Conservation (phyloP, 2,797 vertebrate species). For the Bucorvus abyssinicus region DNA sequence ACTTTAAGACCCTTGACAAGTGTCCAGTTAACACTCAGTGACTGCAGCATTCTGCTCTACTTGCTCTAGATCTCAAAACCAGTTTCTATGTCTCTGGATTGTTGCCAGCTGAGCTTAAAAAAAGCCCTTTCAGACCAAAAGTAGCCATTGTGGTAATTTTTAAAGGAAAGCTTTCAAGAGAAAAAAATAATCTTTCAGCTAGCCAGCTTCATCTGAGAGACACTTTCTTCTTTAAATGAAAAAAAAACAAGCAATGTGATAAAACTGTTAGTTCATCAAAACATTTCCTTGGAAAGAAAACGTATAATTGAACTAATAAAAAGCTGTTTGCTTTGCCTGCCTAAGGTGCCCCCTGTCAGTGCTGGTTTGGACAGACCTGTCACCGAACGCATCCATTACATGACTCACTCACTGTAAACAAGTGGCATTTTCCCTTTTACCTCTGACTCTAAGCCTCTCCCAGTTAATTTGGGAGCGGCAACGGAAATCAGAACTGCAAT, state of each 20-base stretch:
- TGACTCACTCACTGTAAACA: conserved; percentile 48
- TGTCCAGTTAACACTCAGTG: not conserved
- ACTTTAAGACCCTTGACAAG: not conserved
- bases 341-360: not conserved
- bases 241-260: not conserved
- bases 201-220: not conserved
- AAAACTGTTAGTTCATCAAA: not conserved
- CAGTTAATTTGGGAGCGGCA: conserved; percentile 53
- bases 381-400: not conserved
- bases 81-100: not conserved
- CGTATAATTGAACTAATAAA: not conserved
- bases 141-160: not conserved
- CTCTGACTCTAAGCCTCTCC: conserved; percentile 48
- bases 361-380: not conserved
- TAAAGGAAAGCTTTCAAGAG: not conserved
- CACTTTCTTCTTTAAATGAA: not conserved
- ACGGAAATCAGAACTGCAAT: conserved; percentile 54
- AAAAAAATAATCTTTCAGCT: not conserved
- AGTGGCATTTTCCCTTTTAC: conserved; percentile 62
- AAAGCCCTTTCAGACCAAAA: not conserved
- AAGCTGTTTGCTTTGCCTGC: not conserved
- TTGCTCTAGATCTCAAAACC: not conserved
- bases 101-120: not conserved
- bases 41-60: not conserved
- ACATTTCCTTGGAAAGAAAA: not conserved